Conservation (phyloP, 2,888 invertebrate species). For the Malacosoma neustria region DNA sequence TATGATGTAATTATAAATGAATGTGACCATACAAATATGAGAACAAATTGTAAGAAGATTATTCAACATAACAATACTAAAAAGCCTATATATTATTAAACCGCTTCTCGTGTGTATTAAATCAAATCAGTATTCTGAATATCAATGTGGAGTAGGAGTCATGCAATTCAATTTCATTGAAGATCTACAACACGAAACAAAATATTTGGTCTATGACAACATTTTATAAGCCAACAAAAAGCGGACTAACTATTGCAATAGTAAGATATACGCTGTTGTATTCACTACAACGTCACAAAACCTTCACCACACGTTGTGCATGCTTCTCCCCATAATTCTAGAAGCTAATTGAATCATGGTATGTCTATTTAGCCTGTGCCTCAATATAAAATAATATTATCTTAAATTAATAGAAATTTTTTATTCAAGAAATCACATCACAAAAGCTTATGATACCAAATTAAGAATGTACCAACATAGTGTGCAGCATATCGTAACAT, state of each 20-base stretch:
- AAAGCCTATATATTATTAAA: not conserved
- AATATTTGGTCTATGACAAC: constrained; percentile 48
- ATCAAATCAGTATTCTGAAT: constrained; percentile 4
- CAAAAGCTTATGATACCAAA: constrained; percentile 57
- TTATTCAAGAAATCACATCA: constrained; percentile 61
- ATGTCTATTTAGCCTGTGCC: constrained; percentile 1
- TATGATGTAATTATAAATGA: too few relatives aligned
- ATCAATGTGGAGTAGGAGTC: constrained; percentile 24
- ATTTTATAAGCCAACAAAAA: constrained; percentile 61
- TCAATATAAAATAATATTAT: constrained; percentile 4
- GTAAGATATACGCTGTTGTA: constrained; percentile 33
- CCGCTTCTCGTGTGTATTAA: not conserved
- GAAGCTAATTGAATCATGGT: constrained; percentile 11
- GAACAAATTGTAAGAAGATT: too few relatives aligned
- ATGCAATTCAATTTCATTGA: constrained; percentile 40
- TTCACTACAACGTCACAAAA: constrained; percentile 45
- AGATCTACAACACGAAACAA: constrained; percentile 49
- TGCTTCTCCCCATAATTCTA: constrained; percentile 39
- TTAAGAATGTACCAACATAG: constrained; percentile 56
- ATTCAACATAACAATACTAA: too few relatives aligned
- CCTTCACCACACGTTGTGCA: constrained; percentile 62
- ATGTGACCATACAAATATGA: too few relatives aligned
- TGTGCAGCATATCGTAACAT: not conserved
- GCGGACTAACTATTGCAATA: constrained; percentile 55
- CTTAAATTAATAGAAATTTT: constrained; percentile 3